These are phyloP conservation scores for Cyaniris semiargus DNA, from an alignment of 2,888 invertebrate species.

Conservation along the genomic window DNA sequence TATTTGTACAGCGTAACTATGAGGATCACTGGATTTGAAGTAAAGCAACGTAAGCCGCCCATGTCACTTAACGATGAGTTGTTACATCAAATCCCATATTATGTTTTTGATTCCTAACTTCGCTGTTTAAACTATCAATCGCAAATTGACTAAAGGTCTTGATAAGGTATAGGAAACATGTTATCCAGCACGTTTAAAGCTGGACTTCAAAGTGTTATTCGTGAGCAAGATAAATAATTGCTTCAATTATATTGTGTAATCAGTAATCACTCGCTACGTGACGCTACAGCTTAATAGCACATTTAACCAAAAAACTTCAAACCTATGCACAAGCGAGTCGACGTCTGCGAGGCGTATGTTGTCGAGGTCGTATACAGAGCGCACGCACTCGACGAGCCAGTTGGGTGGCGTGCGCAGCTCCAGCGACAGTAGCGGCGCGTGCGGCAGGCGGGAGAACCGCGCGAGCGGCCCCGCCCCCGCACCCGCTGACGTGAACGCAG, in stretches of 20 bases:
- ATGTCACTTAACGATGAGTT: too few relatives aligned
- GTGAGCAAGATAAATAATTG: too few relatives aligned
- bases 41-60: too few relatives aligned
- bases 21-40: too few relatives aligned
- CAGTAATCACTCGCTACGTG: too few relatives aligned
- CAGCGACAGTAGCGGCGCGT: constrained; percentile 93
- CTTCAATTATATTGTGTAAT: too few relatives aligned
- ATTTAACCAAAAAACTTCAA: not conserved
- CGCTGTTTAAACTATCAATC: too few relatives aligned
- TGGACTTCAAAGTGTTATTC: not conserved
- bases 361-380: constrained; percentile 96
- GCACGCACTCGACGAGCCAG: constrained; percentile 96
- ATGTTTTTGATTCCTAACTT: too few relatives aligned
- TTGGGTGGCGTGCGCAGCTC: constrained; percentile 92
- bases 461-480: constrained; percentile 88
- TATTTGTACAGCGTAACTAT: too few relatives aligned
- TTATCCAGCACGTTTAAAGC: not conserved
- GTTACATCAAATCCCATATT: too few relatives aligned
- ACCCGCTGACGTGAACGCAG: constrained; percentile 88
- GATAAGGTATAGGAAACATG: too few relatives aligned
- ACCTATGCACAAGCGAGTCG: constrained; percentile 91
- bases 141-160: too few relatives aligned
- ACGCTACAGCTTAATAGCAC: not conserved
- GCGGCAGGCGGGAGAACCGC: constrained; percentile 93
- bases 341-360: constrained; percentile 97